Conservation (phyloP, 1,140 invertebrate species). For the Heliothis subflexa region DNA sequence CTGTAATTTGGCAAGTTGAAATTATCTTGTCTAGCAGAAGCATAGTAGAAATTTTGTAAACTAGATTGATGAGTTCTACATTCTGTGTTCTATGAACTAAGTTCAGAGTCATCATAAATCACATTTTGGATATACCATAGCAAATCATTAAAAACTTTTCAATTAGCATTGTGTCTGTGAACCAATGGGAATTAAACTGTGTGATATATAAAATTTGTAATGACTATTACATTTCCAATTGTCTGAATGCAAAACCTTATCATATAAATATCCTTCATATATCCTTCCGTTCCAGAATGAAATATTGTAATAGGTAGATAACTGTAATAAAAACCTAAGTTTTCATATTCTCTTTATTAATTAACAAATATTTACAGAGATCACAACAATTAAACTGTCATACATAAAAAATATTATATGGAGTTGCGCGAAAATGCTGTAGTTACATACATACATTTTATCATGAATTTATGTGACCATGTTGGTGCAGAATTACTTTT, state of each 20-base stretch:
- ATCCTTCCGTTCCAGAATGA: not conserved
- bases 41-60: not conserved
- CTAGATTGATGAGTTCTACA: too few species aligned
- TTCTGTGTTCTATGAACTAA: too few species aligned
- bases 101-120: too few species aligned
- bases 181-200: not conserved
- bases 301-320: too few species aligned
- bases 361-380: slow-evolving; percentile 68
- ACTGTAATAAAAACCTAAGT: not conserved
- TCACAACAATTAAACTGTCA: slow-evolving; percentile 65
- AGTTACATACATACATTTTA: too few species aligned
- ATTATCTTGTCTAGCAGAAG: too few species aligned
- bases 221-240: not conserved
- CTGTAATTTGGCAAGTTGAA: too few species aligned
- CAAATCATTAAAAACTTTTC: too few species aligned
- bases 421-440: too few species aligned
- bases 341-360: slow-evolving; percentile 54
- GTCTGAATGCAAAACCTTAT: not conserved
- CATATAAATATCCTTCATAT: not conserved
- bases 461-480: too few species aligned
- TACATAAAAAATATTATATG: slow-evolving; percentile 47
- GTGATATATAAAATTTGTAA: not conserved
- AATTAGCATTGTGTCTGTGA: not conserved
- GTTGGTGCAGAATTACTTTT: too few species aligned
- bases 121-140: too few species aligned